Evolutionary conservation across 2,797 vertebrate species (phyloP).

Genomic region (Lepilemur ruficaudatus): DNA sequence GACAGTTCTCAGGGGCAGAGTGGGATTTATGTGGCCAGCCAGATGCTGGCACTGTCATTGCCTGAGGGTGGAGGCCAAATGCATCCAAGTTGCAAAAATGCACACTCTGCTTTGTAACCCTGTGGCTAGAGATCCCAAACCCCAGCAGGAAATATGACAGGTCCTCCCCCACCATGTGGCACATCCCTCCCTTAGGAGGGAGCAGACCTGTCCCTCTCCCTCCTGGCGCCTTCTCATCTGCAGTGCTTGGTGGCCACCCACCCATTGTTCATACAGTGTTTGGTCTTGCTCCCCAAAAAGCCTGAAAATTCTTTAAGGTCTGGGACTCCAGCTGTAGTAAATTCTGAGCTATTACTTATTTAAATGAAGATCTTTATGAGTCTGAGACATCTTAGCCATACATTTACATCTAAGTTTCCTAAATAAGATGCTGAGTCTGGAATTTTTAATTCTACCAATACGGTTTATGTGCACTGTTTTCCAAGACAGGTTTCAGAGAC

Average conservation of each 20-base stretch:
- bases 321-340: neutral
- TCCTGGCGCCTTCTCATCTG: neutral
- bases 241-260: neutral
- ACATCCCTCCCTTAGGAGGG: neutral
- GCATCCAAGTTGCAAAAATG: neutral
- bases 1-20: neutral
- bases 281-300: neutral
- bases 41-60: neutral
- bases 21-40: neutral
- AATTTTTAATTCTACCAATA: neutral
- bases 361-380: neutral
- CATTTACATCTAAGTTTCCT: neutral
- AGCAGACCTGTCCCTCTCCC: neutral
- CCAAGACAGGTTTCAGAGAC: neutral
- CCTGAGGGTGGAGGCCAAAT: neutral
- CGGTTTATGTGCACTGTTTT: neutral
- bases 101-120: neutral
- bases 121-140: neutral
- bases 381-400: neutral
- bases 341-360: neutral
- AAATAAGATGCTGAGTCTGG: neutral
- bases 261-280: neutral
- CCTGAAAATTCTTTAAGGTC: neutral
- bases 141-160: neutral
- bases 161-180: neutral